Percentiles rank a stretch among this genome's conserved stretches.
phyloP scores from a whole-genome alignment of 2,113 vertebrate species.

The Steatornis caripensis region DNA sequence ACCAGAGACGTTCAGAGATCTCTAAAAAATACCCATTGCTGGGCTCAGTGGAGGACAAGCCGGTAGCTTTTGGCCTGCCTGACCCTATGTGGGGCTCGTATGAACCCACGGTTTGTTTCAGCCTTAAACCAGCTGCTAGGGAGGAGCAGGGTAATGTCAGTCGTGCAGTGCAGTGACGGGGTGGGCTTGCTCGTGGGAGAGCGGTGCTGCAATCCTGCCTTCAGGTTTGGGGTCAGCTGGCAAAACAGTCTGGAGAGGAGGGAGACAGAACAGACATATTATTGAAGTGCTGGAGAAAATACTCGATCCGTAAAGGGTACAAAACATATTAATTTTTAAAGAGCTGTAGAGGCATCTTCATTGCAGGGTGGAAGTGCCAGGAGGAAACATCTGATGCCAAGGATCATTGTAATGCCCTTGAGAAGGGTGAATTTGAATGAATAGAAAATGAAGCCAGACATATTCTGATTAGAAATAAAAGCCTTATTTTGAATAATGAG shows the following conservation, averaged over 20 bases:
- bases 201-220: too few relatives aligned
- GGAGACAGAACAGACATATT: background rate
- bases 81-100: too few relatives aligned
- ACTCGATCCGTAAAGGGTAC: background rate
- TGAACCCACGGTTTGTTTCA: too few relatives aligned
- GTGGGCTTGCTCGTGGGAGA: too few relatives aligned
- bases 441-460: background rate
- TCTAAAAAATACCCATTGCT: too few relatives aligned
- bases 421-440: background rate
- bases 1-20: too few relatives aligned
- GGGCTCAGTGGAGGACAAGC: too few relatives aligned
- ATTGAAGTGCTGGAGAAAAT: background rate
- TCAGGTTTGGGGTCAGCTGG: background rate
- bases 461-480: background rate
- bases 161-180: too few relatives aligned
- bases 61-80: too few relatives aligned
- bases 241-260: background rate
- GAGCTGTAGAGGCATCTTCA: background rate
- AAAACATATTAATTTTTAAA: background rate
- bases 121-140: too few relatives aligned
- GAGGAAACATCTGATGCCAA: background rate
- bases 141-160: too few relatives aligned
- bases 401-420: background rate
- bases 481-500: background rate
- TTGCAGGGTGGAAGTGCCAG: background rate